Evolutionary conservation across 1,140 invertebrate species (phyloP).

Genomic region (Rhopalosiphum maidis): DNA sequence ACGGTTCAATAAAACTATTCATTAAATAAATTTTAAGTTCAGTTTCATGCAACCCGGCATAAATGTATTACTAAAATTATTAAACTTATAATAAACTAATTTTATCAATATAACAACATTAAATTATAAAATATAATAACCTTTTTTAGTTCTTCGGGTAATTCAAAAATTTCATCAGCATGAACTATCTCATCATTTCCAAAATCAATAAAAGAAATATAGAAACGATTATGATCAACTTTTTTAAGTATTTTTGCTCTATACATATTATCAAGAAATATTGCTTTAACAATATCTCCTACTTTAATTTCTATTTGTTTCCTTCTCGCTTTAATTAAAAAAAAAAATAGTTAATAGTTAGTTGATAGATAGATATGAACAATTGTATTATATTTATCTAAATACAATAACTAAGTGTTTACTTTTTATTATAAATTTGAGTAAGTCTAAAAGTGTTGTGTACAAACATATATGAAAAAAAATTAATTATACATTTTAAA

Average conservation of each 20-base stretch:
- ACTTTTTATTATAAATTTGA: too few species aligned
- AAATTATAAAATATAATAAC: constrained; percentile 16
- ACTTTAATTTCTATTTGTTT: neutral
- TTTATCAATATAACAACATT: neutral
- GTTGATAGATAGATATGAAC: neutral
- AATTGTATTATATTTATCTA: neutral
- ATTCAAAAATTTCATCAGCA: neutral
- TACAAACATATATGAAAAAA: too few species aligned
- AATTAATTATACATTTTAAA: too few species aligned
- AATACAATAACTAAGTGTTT: neutral
- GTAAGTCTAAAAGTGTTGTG: too few species aligned
- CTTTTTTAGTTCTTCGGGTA: constrained; percentile 9
- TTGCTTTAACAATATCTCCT: constrained; percentile 30
- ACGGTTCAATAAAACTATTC: too few species aligned
- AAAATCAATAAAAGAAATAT: constrained; percentile 50
- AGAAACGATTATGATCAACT: neutral
- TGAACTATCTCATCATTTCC: constrained; percentile 34
- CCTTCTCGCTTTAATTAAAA: neutral
- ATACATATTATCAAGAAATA: neutral
- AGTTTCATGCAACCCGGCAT: too few species aligned
- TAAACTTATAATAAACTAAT: neutral
- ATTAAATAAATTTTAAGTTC: too few species aligned
- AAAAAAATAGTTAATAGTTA: neutral
- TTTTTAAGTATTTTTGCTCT: constrained; percentile 31
- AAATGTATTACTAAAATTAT: too few species aligned